Conservation (phyloP, 2,888 invertebrate genomes). For the Patella caerulea region DNA sequence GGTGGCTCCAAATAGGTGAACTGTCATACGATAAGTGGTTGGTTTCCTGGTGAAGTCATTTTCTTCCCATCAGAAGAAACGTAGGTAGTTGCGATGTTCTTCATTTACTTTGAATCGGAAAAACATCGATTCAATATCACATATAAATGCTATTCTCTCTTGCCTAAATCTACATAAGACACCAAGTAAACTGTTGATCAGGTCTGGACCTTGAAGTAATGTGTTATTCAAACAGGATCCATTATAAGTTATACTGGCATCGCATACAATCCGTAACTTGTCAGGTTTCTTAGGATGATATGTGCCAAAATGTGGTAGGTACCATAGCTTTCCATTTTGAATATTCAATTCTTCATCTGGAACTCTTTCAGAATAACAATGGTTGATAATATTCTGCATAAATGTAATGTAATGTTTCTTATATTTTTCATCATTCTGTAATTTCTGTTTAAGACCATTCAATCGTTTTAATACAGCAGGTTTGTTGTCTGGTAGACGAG, state of each 20-base stretch:
- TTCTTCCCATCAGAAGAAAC: constrained; percentile 39
- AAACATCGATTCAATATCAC: constrained; percentile 38
- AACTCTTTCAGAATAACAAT: constrained; percentile 27
- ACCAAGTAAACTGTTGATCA: constrained; percentile 42
- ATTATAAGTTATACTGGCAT: constrained; percentile 32
- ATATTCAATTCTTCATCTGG: constrained; percentile 9
- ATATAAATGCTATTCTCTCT: constrained; percentile 37
- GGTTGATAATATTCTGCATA: constrained; percentile 27
- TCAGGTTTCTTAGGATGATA: constrained; percentile 33
- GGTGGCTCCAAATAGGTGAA: constrained; percentile 15
- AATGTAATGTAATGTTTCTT: constrained; percentile 20
- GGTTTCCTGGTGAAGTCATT: background rate
- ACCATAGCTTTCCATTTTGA: constrained; percentile 28
- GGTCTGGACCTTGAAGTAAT: constrained; percentile 42
- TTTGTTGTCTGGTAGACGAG: constrained; percentile 22
- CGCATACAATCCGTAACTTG: constrained; percentile 35
- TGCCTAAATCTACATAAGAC: constrained; percentile 40
- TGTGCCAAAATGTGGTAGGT: constrained; percentile 39
- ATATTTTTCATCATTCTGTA: constrained; percentile 10
- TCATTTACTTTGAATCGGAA: constrained; percentile 31
- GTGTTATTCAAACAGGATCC: constrained; percentile 36
- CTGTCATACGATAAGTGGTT: constrained; percentile 9
- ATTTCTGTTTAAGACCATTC: constrained; percentile 7
- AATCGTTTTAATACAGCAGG: constrained; percentile 10
- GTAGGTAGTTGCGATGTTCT: constrained; percentile 29